phyloP scores from a whole-genome alignment of 2,797 vertebrate species.

The Danio tinwini region DNA sequence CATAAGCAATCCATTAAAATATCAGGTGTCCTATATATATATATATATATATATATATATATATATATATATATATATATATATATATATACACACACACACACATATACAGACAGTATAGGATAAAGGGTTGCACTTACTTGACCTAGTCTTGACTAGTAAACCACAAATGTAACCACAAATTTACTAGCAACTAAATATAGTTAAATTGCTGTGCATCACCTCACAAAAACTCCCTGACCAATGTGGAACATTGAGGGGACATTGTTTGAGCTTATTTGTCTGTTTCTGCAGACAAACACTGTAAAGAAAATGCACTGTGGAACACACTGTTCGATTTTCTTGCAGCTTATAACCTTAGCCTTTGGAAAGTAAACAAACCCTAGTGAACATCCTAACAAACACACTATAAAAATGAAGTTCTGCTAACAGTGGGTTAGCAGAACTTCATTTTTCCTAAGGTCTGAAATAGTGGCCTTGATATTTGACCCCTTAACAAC shows the following conservation, averaged over 20 bases:
- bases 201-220: background rate
- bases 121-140: background rate
- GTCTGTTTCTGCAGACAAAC: background rate
- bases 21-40: no score
- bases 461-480: background rate
- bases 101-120: no score
- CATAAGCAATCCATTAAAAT: no score
- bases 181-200: background rate
- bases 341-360: background rate
- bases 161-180: background rate
- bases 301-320: background rate
- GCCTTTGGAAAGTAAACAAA: conserved; percentile 10
- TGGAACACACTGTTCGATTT: background rate
- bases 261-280: background rate
- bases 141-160: conserved; percentile 11
- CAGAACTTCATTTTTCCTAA: background rate
- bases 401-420: no score
- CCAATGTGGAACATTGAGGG: background rate
- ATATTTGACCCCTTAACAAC: conserved; percentile 1
- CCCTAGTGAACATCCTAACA: background rate
- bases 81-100: no score
- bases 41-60: no score
- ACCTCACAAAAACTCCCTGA: background rate
- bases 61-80: no score
- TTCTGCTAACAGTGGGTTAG: no score